phyloP scores from a whole-genome alignment of 2,797 vertebrate species.

The Nannoperca australis region DNA sequence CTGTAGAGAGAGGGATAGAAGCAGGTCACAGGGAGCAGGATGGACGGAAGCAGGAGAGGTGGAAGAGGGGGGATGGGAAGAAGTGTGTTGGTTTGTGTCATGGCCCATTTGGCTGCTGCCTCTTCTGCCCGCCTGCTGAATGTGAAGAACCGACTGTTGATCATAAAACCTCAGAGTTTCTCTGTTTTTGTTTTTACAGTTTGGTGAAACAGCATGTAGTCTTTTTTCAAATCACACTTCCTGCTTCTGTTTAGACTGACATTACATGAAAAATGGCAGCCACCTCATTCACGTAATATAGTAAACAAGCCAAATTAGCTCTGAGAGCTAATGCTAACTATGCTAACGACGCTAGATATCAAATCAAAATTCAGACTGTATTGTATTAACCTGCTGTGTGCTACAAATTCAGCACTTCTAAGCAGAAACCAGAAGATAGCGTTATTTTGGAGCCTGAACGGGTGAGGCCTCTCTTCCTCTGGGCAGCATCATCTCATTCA shows the following conservation, averaged over 20 bases:
- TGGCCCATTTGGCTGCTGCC: conserved; percentile 44
- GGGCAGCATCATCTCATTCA: too few relatives aligned
- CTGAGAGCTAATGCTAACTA: too few relatives aligned
- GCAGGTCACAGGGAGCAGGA: conserved; percentile 33
- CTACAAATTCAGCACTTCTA: too few relatives aligned
- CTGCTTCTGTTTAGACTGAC: neutral
- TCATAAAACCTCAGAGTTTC: neutral
- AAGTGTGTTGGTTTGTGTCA: conserved; percentile 21
- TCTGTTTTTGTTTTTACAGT: neutral
- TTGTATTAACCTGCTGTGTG: too few relatives aligned
- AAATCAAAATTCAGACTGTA: too few relatives aligned
- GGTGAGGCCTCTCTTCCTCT: too few relatives aligned
- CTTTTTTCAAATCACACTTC: neutral
- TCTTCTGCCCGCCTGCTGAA: conserved; percentile 14
- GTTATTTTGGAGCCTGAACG: too few relatives aligned
- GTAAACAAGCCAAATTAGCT: too few relatives aligned
- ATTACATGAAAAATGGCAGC: neutral
- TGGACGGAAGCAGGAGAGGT: neutral
- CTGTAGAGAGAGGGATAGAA: conserved; percentile 32
- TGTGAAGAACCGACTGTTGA: conserved; percentile 1
- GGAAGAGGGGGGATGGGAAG: neutral
- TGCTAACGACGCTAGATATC: too few relatives aligned
- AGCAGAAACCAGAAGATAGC: too few relatives aligned
- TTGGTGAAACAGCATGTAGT: neutral
- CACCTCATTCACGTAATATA: too few relatives aligned